Evolutionary conservation across 2,113 vertebrate genomes (phyloP).

Genomic region (Platichthys stellatus): DNA sequence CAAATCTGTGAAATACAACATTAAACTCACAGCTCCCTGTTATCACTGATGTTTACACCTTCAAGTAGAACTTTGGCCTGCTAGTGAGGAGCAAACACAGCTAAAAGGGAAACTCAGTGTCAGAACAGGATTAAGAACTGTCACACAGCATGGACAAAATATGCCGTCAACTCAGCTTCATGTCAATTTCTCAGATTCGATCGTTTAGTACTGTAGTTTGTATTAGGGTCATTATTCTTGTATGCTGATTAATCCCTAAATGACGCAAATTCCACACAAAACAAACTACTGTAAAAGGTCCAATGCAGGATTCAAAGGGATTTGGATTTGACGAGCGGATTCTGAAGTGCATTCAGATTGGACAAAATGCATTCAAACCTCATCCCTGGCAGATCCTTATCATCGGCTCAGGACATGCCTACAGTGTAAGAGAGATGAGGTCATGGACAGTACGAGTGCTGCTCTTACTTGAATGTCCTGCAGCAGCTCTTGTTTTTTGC

Average conservation of each 20-base stretch:
- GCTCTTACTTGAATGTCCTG: constrained; percentile 93
- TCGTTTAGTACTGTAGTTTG: neutral
- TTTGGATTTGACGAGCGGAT: neutral
- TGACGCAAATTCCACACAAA: neutral
- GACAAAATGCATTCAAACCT: neutral
- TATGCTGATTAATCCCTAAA: neutral
- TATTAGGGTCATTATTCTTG: neutral
- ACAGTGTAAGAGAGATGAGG: neutral
- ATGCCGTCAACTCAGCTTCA: too few relatives aligned
- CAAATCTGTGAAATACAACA: too few relatives aligned
- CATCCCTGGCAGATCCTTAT: neutral
- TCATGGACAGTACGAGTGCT: neutral
- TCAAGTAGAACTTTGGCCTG: too few relatives aligned
- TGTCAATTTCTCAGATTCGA: neutral
- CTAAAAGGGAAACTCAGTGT: too few relatives aligned
- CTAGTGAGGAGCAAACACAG: too few relatives aligned
- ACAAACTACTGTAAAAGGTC: neutral
- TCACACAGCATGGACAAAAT: too few relatives aligned
- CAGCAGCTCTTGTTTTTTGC: constrained; percentile 95
- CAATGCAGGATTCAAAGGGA: neutral
- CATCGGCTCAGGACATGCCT: neutral
- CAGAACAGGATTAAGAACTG: too few relatives aligned
- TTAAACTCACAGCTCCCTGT: too few relatives aligned
- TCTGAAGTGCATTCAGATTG: neutral
- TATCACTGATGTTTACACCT: too few relatives aligned